Evolutionary conservation across 1,140 invertebrate genomes (phyloP).

Genomic region (Littorina saxatilis): DNA sequence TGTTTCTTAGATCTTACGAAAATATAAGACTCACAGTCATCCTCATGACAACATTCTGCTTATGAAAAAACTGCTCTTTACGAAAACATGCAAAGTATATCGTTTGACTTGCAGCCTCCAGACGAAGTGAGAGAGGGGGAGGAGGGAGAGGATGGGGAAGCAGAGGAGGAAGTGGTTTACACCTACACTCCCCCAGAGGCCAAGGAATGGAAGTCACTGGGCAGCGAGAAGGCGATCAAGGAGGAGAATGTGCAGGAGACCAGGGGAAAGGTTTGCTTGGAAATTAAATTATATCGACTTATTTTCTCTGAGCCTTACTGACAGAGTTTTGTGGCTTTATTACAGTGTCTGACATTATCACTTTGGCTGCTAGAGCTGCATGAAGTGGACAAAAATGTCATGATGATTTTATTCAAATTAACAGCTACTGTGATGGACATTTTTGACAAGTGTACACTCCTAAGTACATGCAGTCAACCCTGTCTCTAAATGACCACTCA

Average conservation of each 20-base stretch:
- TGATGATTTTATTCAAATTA: too few relatives aligned
- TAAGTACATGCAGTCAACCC: too few relatives aligned
- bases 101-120: conserved; percentile 47
- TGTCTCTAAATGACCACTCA: too few relatives aligned
- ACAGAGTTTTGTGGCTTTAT: conserved; percentile 51
- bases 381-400: conserved; percentile 36
- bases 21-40: too few relatives aligned
- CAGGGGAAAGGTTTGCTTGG: conserved; percentile 64
- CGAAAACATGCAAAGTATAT: too few relatives aligned
- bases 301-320: too few relatives aligned
- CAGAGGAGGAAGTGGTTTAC: conserved; percentile 69
- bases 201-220: conserved; percentile 73
- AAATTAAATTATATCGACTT: too few relatives aligned
- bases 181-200: conserved; percentile 73
- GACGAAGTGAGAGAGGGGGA: conserved; percentile 52
- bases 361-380: conserved; percentile 35
- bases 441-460: too few relatives aligned
- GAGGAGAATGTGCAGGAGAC: conserved; percentile 67
- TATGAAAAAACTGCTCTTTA: too few relatives aligned
- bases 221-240: conserved; percentile 74
- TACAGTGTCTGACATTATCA: background rate
- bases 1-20: too few relatives aligned
- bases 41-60: too few relatives aligned
- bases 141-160: conserved; percentile 55
- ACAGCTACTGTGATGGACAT: too few relatives aligned